A percentile compares a stretch with the other conserved stretches of the same genome.
These are phyloP conservation scores for Amphipyra tragopoginis DNA, from an alignment of 2,888 invertebrate genomes.

Conservation along the genomic window DNA sequence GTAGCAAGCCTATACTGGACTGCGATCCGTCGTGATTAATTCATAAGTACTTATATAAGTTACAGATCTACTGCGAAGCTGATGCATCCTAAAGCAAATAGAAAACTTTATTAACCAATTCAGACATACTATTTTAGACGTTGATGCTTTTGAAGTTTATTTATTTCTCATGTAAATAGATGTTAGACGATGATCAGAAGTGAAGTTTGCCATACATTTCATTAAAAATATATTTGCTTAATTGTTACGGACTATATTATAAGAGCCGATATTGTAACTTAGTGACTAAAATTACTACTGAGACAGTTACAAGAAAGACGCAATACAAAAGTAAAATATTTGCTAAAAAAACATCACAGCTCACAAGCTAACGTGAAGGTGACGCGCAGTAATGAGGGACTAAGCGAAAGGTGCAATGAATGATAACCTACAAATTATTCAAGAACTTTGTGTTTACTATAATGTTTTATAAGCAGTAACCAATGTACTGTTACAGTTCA, in stretches of 20 bases:
- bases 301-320: constrained; percentile 74
- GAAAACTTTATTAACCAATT: constrained; percentile 78
- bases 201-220: constrained; percentile 56
- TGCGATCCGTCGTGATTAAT: constrained; percentile 75
- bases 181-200: constrained; percentile 41
- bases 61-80: constrained; percentile 89
- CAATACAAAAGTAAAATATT: constrained; percentile 74
- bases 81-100: constrained; percentile 85
- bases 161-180: constrained; percentile 43
- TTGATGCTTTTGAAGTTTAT: constrained; percentile 49
- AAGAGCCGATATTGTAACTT: constrained; percentile 78
- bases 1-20: constrained; percentile 60
- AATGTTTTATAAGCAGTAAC: constrained; percentile 48
- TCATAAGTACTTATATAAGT: constrained; percentile 88
- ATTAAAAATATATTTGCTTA: constrained; percentile 65
- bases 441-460: constrained; percentile 60
- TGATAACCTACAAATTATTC: constrained; percentile 74
- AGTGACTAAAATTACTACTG: constrained; percentile 78
- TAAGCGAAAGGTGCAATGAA: constrained; percentile 79
- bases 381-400: constrained; percentile 72
- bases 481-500: constrained; percentile 59
- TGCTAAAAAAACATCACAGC: constrained; percentile 85
- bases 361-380: constrained; percentile 83
- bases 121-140: constrained; percentile 58
- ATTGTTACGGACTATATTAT: constrained; percentile 66